Base-by-base conservation (phyloP, 2,113 vertebrate genomes). In the Cephalopholis sonnerati region DNA sequence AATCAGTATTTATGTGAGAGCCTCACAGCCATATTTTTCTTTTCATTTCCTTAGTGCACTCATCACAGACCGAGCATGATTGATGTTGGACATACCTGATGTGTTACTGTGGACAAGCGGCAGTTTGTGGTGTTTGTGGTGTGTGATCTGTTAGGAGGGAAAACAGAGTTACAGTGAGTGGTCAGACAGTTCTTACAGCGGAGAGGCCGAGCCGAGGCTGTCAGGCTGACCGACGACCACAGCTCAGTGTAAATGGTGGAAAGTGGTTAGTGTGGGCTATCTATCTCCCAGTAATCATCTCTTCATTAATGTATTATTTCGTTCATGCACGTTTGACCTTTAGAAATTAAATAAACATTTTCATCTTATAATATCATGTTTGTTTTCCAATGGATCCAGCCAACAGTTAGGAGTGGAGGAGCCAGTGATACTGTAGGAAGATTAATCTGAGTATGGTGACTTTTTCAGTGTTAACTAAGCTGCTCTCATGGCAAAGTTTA, bases 181-280 rank as follows among this genome's bases (percentile, higher is more conserved):
- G 90, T 89, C 87, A 88, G 72, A 51, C 53, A 55, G 57, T 57
- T 51, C 72, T 25, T 72, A 58, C 67, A 83, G 74, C 74, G 62
- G 29, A 58, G 82, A 86, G 86, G 71, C 82, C 7, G 64, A 85
- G 51, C 18, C 22, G 13, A 69, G 74, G 62, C 84, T 50, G 69
- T 91, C 53, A 66, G 54, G 63, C 79, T 90, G 90, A 94, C 90
- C 90, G 83, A 29, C 79, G 87, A 93, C 93, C 88, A 86, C 93
- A 93, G 92, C 59, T 69, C 57, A 88, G 83, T 81, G 74, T 66
- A 73, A 78, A 85, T 76, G 63, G 68, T 74, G 71, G 64, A 67
- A 58, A 61, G 87, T 46, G 61, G 71, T 63, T n/a, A 46, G 39
- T 67, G 57, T 22, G 25, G 36, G 15, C 61, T 17, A 59, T 48